Base-by-base conservation (phyloP, 1,140 invertebrate genomes). In the Caenorhabditis brenneri region DNA sequence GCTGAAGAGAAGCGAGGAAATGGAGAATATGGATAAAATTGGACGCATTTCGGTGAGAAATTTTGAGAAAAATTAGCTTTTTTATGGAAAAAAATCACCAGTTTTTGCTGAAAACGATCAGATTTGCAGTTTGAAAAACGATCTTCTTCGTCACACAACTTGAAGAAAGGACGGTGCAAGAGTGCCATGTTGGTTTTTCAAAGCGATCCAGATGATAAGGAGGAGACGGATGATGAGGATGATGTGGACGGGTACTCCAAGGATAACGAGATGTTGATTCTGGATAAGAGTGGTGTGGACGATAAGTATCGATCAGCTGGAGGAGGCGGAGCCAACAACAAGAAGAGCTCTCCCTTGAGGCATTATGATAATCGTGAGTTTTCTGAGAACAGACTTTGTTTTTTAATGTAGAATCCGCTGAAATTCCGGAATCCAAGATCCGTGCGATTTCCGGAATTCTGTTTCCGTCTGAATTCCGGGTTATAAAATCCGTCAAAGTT, bases 21-120 rank as follows among this genome's bases (percentile, higher is more conserved):
- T 74, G 65, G 65, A 74, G 36, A 74, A 74, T 74, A 74, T 74
- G 36, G 65, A 74, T 74, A 42, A 42, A 31, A 42, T 46, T 42
- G 65, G 65, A 27, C 36, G 65, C 2, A 74, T 24, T 74, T 74
- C 36, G 33, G 65, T 74, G 27, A 24, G 65, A n/a, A 16, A 1
- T 58, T 29, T 27, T 12, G 2, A 0, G 42, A 4, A 46, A 46
- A 46, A 46, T 51, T 51, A 16, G 49, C 15, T 15, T 19, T 51
- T 51, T 51, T 51, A 19, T 15, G 5, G n/a, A 58, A 27, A 29
- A 27, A 2, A 58, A 2, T 29, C 2, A 51, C 0, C 12, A 51
- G 49, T 51, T 16, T n/a, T 1, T 12, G 19, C 12, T 19, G 49
- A 51, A 51, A 51, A n/a, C 0, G 49, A n/a, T 5, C 15, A n/a